A percentile compares a stretch with the other conserved stretches of the same genome.
These are phyloP conservation scores for Thunnus thynnus DNA, from an alignment of 2,113 vertebrate species.

Conservation along the genomic window DNA sequence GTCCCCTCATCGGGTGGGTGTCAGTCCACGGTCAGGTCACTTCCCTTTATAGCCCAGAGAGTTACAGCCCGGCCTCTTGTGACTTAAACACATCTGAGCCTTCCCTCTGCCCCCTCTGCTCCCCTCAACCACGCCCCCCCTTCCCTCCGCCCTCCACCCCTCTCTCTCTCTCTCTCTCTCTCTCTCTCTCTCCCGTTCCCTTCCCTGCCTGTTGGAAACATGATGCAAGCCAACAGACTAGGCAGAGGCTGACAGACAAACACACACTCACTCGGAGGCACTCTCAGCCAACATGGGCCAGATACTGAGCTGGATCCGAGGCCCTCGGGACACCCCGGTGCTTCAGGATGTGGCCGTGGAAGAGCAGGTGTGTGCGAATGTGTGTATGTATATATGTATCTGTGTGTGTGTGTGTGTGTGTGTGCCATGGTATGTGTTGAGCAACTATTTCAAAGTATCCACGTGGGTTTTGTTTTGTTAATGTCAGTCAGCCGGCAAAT, in stretches of 20 bases:
- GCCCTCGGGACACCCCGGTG: constrained; percentile 66
- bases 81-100: constrained; percentile 51
- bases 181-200: constrained; percentile 3
- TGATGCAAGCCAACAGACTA: constrained; percentile 71
- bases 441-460: constrained; percentile 39
- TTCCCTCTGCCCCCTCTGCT: constrained; percentile 36
- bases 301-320: constrained; percentile 83
- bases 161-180: neutral
- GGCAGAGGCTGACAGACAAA: constrained; percentile 64
- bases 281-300: constrained; percentile 82
- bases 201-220: constrained; percentile 69
- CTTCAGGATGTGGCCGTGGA: constrained; percentile 82
- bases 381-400: constrained; percentile 9
- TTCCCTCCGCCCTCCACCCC: constrained; percentile 14
- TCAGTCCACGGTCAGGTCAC: constrained; percentile 43
- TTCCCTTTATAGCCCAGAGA: constrained; percentile 76
- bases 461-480: constrained; percentile 57
- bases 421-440: constrained; percentile 19
- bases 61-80: constrained; percentile 46
- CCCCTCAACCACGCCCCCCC: constrained; percentile 34
- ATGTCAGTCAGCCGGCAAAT: neutral
- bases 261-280: constrained; percentile 38
- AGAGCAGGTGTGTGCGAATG: constrained; percentile 79
- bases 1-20: constrained; percentile 47
- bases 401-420: constrained; percentile 29